Percentiles rank a stretch among this genome's conserved stretches.
These are phyloP conservation scores for Synchiropus splendidus DNA, from an alignment of 2,113 vertebrate species.

Conservation along the genomic window DNA sequence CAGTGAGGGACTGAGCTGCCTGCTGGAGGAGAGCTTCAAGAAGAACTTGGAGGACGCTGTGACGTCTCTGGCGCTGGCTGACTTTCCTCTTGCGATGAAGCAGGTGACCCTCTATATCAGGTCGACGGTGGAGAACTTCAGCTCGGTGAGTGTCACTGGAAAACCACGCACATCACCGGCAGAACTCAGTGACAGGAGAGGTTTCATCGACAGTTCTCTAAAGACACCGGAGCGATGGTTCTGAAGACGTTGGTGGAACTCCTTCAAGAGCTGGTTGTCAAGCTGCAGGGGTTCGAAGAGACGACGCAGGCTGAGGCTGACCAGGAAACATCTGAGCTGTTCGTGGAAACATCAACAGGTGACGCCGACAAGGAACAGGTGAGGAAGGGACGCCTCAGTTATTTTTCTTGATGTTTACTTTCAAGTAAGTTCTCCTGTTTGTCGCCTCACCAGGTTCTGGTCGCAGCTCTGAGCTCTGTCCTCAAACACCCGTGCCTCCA, in stretches of 20 bases:
- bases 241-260: conserved; percentile 64
- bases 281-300: conserved; percentile 41
- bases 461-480: conserved; percentile 62
- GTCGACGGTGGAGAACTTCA: conserved; percentile 72
- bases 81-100: conserved; percentile 60
- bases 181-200: background rate
- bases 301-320: conserved; percentile 1
- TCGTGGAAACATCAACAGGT: conserved; percentile 49
- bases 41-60: conserved; percentile 48
- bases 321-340: conserved; percentile 58
- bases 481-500: conserved; percentile 78
- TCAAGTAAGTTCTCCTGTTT: too few species aligned
- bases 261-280: conserved; percentile 63
- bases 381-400: background rate
- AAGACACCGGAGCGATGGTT: conserved; percentile 45
- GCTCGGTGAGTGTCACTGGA: conserved; percentile 55
- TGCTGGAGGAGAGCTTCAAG: conserved; percentile 39
- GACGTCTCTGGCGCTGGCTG: conserved; percentile 35
- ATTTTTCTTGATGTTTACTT: too few species aligned
- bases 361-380: conserved; percentile 52
- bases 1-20: conserved; percentile 34
- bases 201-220: conserved; percentile 44
- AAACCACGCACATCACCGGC: too few species aligned
- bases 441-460: conserved; percentile 58
- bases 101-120: conserved; percentile 82